These are phyloP conservation scores for Acipenser ruthenus DNA, from an alignment of 2,797 vertebrate species.

Conservation along the genomic window DNA sequence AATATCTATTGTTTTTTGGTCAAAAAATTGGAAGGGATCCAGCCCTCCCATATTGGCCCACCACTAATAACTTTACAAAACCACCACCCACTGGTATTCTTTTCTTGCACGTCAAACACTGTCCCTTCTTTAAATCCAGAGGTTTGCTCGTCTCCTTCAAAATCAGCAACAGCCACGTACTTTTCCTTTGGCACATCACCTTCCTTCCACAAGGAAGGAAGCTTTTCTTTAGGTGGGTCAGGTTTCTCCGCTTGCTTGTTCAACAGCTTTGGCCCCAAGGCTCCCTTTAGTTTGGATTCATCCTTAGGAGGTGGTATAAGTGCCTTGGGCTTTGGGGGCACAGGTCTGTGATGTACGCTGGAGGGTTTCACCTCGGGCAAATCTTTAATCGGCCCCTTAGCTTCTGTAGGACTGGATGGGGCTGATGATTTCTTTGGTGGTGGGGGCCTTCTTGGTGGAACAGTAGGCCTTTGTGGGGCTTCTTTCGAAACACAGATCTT, in stretches of 20 bases:
- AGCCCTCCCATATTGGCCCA: slow-evolving; percentile 77
- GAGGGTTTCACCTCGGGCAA: slow-evolving; percentile 46
- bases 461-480: slow-evolving; percentile 65
- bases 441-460: slow-evolving; percentile 82
- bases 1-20: slow-evolving; percentile 79
- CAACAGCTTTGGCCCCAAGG: slow-evolving; percentile 59
- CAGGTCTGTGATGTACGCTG: slow-evolving; percentile 59
- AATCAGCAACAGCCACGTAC: slow-evolving; percentile 87
- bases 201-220: slow-evolving; percentile 62
- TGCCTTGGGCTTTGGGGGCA: slow-evolving; percentile 73
- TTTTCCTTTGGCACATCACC: slow-evolving; percentile 57
- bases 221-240: slow-evolving; percentile 63
- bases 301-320: slow-evolving; percentile 51
- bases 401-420: slow-evolving; percentile 56
- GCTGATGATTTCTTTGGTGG: slow-evolving; percentile 78
- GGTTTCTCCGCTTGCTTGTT: slow-evolving; percentile 67
- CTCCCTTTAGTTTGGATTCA: slow-evolving; percentile 62
- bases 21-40: slow-evolving; percentile 98
- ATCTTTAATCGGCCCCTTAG: slow-evolving; percentile 55
- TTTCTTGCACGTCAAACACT: slow-evolving; percentile 87
- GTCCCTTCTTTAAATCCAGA: slow-evolving; percentile 88
- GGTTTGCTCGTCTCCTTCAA: slow-evolving; percentile 87
- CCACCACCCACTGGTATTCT: slow-evolving; percentile 92
- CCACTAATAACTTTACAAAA: slow-evolving; percentile 85
- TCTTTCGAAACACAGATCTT: slow-evolving; percentile 56